Evolutionary conservation across 2,797 vertebrate species (phyloP), one percentile per base, ranked within the genome.

Genomic region (Taenioides sp.): DNA sequence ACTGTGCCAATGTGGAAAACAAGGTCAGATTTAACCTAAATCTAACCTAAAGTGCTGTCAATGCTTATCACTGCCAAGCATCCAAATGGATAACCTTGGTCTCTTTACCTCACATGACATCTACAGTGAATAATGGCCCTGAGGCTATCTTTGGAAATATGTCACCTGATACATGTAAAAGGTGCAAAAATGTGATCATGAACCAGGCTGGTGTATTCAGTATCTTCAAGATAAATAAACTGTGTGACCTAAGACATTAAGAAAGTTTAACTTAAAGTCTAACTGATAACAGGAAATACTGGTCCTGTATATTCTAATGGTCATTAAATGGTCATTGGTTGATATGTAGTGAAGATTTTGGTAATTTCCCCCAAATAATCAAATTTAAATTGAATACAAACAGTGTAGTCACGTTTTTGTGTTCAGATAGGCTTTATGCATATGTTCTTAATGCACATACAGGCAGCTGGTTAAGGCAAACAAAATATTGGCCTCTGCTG

Each of bases 41-140:
- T 62, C 60, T 37, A 34, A 62, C 20, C 28, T 37, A 62, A 23
- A 62, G 60, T 34, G 60, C 60, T 34, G 60, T 69, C 60, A 37
- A n/a, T 34, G 60, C 31, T 31, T 28, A 59, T 59, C 57, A 59
- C 5, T 28, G 23, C 57, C 14, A 7, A 17, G 16, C 23, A 59
- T 59, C 60, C 31, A 11, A 62, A 37, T 34, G 20, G 60, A 62
- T 62, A 62, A 62, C 60, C 31, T 62, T 62, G 28, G 28, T 37
- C 18, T 9, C 31, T 62, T 11, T 20, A 37, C 60, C 60, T 62
- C 18, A 62, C 7, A 37, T 10, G 60, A n/a, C 60, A 28, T 62
- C 60, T 37, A 3, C 60, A 34, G 17, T 62, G 60, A 62, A n/a
- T 37, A 20, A 31, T n/a, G 20, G 14, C 4, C 28, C 18, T n/a